Evolutionary conservation across 2,113 vertebrate genomes (phyloP), one percentile per base, ranked within the genome.

Genomic region (Sebastes fasciatus): DNA sequence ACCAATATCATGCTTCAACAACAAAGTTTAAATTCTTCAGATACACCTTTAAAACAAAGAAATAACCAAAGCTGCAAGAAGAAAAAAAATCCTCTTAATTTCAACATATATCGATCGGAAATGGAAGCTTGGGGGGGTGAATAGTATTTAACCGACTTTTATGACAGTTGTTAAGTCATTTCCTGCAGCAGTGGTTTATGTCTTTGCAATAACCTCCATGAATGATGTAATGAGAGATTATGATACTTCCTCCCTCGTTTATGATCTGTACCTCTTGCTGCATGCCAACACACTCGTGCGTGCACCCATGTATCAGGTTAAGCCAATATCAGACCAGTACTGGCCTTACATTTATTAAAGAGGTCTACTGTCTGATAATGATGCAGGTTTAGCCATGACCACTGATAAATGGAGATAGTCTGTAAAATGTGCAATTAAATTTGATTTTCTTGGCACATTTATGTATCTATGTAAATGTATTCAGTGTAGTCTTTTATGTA

Each of bases 91-190:
- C 49, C 43, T n/a, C 51, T 11, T 66, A 0, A 78, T 91, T 91
- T 81, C 88, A 73, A 87, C 88, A 93, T 16, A 26, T 86, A 90
- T 88, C 48, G 88, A 92, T 92, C 8, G 79, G 79, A 80, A 86
- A 68, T 65, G 42, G n/a, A 43, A 68, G 66, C 57, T 66, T 21
- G 54, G 16, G 17, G n/a, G 69, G 70, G 54, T 60, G 62, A 62
- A 67, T 19, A 61, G 83, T 82, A 91, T 94, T 90, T 88, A 94
- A 94, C 93, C 72, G 93, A 92, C 93, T 84, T 92, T 94, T 93
- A 94, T 93, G 89, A 93, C 94, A 90, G 93, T 93, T 94, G 80
- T 93, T 93, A 94, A 89, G 92, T 92, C 91, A 94, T 88, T 93
- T 94, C 94, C 90, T 93, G 94, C 88, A 88, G 88, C 88, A 84